These are phyloP conservation scores for Anolis apletophallus DNA, from an alignment of 2,797 vertebrate species.

Conservation along the genomic window DNA sequence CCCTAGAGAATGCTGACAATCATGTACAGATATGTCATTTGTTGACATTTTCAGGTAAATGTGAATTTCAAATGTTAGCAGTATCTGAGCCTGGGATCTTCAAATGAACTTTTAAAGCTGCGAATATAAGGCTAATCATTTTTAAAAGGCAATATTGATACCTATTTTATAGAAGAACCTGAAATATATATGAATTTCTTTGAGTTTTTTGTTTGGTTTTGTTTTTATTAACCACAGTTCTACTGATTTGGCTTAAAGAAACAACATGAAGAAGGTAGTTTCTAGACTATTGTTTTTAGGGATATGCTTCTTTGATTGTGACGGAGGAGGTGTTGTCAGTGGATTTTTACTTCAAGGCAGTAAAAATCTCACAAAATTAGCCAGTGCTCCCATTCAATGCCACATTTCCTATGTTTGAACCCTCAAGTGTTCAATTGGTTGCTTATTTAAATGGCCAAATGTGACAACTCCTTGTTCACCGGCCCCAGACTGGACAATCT, in stretches of 20 bases:
- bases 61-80: background rate
- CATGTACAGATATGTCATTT: background rate
- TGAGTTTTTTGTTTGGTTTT: background rate
- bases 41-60: background rate
- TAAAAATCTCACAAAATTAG: slow-evolving; percentile 4
- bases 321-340: background rate
- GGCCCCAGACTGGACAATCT: too few relatives aligned
- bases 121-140: background rate
- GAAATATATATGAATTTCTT: background rate
- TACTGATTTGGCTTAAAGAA: background rate
- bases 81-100: background rate
- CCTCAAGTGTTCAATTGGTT: slow-evolving; percentile 18
- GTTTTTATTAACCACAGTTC: background rate
- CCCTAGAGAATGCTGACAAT: background rate
- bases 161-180: background rate
- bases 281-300: background rate
- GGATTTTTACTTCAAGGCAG: slow-evolving; percentile 14
- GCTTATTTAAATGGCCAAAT: background rate
- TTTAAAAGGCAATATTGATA: background rate
- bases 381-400: background rate
- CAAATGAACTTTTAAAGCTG: background rate
- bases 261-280: background rate
- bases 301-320: background rate
- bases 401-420: slow-evolving; percentile 12
- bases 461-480: too few relatives aligned